These are phyloP conservation scores for Nomia melanderi DNA, from an alignment of 1,140 invertebrate species.

Conservation along the genomic window DNA sequence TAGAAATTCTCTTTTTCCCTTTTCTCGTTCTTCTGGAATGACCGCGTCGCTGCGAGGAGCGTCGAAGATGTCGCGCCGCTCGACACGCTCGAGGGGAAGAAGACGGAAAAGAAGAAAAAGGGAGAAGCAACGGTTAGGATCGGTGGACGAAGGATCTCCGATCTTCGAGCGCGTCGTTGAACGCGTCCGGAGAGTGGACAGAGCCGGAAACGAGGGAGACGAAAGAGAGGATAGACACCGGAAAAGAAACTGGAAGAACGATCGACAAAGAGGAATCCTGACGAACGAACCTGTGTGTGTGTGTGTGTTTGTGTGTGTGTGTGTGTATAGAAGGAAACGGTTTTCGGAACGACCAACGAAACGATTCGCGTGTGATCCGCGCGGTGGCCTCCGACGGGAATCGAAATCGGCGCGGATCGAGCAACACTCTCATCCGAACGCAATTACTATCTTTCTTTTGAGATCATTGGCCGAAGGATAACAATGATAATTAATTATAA, in stretches of 20 bases:
- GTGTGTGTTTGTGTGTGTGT: too few species aligned
- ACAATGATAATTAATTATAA: constrained; percentile 72
- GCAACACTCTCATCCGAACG: constrained; percentile 46
- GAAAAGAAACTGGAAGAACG: not conserved
- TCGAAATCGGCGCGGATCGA: constrained; percentile 43
- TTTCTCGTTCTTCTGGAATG: constrained; percentile 62
- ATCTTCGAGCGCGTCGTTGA: constrained; percentile 51
- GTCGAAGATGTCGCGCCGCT: constrained; percentile 6
- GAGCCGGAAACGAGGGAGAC: constrained; percentile 57
- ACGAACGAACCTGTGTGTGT: too few species aligned
- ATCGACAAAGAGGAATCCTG: not conserved
- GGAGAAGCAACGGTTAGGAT: too few species aligned
- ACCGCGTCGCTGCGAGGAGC: constrained; percentile 48
- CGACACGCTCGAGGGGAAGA: not conserved
- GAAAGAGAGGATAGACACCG: not conserved
- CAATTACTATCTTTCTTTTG: constrained; percentile 66
- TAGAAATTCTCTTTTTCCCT: not conserved
- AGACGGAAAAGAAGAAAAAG: too few species aligned
- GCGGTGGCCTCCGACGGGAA: constrained; percentile 39
- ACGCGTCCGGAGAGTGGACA: constrained; percentile 68
- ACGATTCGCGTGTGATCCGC: not conserved
- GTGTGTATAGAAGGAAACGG: too few species aligned
- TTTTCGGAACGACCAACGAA: constrained; percentile 34
- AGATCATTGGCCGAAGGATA: constrained; percentile 78
- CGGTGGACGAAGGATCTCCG: constrained; percentile 13